Conservation (phyloP, 2,113 vertebrate genomes). For the Lucifuga dentata region DNA sequence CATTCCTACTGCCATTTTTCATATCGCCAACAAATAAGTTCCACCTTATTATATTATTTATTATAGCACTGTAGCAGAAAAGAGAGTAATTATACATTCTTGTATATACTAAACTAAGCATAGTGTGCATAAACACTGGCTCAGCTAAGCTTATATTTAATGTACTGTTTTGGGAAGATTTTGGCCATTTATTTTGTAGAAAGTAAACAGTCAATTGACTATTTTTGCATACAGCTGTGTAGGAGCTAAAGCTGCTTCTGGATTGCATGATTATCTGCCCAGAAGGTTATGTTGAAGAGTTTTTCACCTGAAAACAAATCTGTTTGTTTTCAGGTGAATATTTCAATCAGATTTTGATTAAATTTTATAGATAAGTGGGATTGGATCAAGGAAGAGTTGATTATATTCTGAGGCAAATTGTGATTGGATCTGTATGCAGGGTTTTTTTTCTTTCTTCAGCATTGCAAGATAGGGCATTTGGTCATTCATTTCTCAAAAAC, state of each 20-base stretch:
- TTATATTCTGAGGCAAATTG: no score
- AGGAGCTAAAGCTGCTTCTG: conserved; percentile 2
- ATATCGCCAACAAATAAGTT: conserved; percentile 28
- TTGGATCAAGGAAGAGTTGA: no score
- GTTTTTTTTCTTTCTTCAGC: no score
- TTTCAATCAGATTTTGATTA: no score
- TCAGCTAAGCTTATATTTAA: neutral
- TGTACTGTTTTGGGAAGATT: neutral
- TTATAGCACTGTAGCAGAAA: conserved; percentile 25
- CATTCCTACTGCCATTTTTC: conserved; percentile 39
- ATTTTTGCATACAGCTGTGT: conserved; percentile 5
- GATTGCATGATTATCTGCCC: no score
- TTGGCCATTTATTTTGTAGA: neutral
- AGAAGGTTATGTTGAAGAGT: no score
- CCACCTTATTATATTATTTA: conserved; percentile 24
- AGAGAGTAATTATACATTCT: conserved; percentile 4
- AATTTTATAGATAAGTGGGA: no score
- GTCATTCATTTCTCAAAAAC: no score
- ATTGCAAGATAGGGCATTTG: no score
- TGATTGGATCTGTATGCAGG: no score
- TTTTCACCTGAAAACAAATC: no score
- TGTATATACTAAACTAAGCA: neutral
- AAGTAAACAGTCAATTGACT: conserved; percentile 2
- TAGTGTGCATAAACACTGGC: neutral
- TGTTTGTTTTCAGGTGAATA: no score